These are phyloP conservation scores for Brachionus rubens DNA, from an alignment of 1,140 invertebrate genomes.

Conservation along the genomic window DNA sequence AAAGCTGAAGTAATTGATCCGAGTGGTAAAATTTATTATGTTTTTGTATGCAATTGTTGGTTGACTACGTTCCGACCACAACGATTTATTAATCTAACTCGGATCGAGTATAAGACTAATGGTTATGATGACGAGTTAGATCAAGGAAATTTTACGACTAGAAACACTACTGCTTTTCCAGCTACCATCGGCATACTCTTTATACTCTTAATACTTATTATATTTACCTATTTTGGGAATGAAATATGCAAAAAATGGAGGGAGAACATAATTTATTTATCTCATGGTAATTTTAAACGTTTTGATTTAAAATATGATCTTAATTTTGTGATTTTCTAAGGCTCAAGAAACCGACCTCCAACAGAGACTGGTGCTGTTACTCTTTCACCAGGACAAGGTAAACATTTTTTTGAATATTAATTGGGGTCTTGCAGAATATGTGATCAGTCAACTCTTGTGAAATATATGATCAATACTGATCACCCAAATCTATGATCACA, in stretches of 20 bases:
- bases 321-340: background rate
- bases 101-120: background rate
- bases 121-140: background rate
- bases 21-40: background rate
- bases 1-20: constrained; percentile 34
- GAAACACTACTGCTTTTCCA: background rate
- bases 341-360: background rate
- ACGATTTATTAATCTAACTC: background rate
- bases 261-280: background rate
- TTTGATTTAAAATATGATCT: background rate
- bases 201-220: constrained; percentile 15
- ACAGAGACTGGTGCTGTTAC: background rate
- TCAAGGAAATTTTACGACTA: background rate
- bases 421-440: too few species aligned
- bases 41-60: constrained; percentile 34
- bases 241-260: constrained; percentile 38
- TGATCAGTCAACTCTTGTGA: too few species aligned
- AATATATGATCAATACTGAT: too few species aligned
- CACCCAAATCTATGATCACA: too few species aligned
- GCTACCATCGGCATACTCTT: constrained; percentile 18
- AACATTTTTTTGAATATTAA: background rate
- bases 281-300: background rate
- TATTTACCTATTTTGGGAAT: constrained; percentile 41
- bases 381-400: constrained; percentile 9
- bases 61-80: background rate